phyloP scores from a whole-genome alignment of 1,140 invertebrate species.

The Drosophila auraria region DNA sequence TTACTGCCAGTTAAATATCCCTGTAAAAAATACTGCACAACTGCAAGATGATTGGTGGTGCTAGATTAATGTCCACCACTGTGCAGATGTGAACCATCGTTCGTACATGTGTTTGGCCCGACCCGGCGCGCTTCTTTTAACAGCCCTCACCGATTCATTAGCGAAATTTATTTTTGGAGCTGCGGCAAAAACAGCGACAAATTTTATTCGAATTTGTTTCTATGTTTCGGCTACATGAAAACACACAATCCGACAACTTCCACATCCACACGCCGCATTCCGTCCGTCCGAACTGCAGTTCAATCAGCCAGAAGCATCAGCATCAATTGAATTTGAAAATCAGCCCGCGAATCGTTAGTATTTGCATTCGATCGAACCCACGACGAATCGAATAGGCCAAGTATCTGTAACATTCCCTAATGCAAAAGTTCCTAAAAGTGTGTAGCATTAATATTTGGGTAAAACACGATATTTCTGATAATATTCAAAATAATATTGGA shows the following conservation, averaged over 20 bases:
- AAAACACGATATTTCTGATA: conserved; percentile 2
- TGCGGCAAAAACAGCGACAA: conserved; percentile 76
- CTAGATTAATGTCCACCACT: conserved; percentile 1
- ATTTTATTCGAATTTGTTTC: conserved; percentile 75
- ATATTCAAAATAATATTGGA: neutral
- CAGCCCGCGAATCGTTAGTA: conserved; percentile 11
- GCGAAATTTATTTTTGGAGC: conserved; percentile 79
- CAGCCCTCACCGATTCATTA: conserved; percentile 60
- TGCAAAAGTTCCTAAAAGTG: neutral
- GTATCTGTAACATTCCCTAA: neutral
- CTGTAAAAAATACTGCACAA: neutral
- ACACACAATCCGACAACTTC: conserved; percentile 71
- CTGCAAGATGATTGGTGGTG: neutral
- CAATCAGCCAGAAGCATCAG: conserved; percentile 19
- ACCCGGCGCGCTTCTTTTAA: conserved; percentile 64
- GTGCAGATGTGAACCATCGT: conserved; percentile 9
- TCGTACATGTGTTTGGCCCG: conserved; percentile 30
- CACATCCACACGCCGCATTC: conserved; percentile 23
- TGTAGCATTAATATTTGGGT: neutral
- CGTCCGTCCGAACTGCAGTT: conserved; percentile 19
- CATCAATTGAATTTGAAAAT: conserved; percentile 30
- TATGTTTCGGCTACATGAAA: conserved; percentile 69
- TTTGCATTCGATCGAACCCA: neutral
- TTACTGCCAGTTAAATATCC: neutral
- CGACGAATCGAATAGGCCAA: neutral